A percentile compares a stretch with the other conserved stretches of the same genome.
Evolutionary conservation across 2,888 invertebrate genomes (phyloP).

Genomic region (Linhomoeus sp.): DNA sequence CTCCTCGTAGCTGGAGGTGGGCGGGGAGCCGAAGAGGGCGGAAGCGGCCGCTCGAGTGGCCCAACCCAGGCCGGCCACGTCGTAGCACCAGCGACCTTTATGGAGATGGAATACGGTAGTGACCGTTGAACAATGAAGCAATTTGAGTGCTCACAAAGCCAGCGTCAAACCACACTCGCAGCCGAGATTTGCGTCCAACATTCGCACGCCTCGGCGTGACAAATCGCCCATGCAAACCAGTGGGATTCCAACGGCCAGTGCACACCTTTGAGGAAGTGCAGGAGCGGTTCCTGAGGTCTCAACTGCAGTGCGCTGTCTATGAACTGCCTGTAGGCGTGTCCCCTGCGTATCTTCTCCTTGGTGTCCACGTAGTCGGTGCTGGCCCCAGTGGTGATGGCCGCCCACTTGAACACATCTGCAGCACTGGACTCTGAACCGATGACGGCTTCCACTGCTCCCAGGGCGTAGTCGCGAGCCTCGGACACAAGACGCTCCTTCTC

Average conservation of each 20-base stretch:
- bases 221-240: too few species aligned
- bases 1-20: slow-evolving; percentile 41
- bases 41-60: slow-evolving; percentile 45
- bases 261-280: slow-evolving; percentile 29
- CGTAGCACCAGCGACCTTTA: slow-evolving; percentile 48
- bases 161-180: too few species aligned
- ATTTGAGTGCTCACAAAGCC: too few species aligned
- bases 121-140: too few species aligned
- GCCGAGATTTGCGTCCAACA: too few species aligned
- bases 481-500: not conserved
- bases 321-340: slow-evolving; percentile 38
- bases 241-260: too few species aligned
- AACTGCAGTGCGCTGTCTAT: slow-evolving; percentile 44
- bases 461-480: too few species aligned
- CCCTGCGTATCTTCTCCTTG: slow-evolving; percentile 46
- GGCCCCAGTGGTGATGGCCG: slow-evolving; percentile 44
- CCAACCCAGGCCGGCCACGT: slow-evolving; percentile 43
- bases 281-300: slow-evolving; percentile 41
- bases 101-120: too few species aligned
- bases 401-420: slow-evolving; percentile 49
- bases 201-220: too few species aligned
- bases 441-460: slow-evolving; percentile 28
- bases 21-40: slow-evolving; percentile 44
- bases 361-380: slow-evolving; percentile 41
- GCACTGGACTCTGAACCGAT: slow-evolving; percentile 35